Conservation (phyloP, 2,888 invertebrate genomes). For the Sarcophaga subvicina region DNA sequence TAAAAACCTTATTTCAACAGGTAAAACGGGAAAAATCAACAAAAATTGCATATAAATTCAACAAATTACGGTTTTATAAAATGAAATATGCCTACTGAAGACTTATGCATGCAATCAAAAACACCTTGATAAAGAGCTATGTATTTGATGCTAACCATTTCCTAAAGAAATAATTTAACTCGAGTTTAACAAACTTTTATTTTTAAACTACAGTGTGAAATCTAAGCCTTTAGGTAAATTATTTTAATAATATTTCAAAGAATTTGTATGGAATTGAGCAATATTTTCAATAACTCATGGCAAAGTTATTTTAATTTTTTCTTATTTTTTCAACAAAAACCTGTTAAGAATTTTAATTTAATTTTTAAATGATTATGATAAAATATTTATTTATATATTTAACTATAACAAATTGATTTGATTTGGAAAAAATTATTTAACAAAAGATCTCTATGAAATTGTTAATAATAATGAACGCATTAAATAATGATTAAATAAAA, state of each 20-base stretch:
- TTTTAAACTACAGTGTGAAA: neutral
- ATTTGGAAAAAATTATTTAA: too few species aligned
- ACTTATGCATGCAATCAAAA: too few species aligned
- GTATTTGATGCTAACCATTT: too few species aligned
- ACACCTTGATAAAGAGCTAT: too few species aligned
- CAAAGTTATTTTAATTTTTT: neutral
- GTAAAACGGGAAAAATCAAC: too few species aligned
- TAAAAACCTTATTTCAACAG: too few species aligned
- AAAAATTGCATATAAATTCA: too few species aligned
- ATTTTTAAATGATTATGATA: neutral
- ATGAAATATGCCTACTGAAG: too few species aligned
- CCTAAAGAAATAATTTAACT: neutral
- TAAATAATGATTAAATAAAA: conserved; percentile 3
- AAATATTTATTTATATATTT: neutral
- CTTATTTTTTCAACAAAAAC: neutral
- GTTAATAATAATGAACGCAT: neutral
- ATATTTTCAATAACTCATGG: neutral
- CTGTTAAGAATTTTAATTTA: neutral
- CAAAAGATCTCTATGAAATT: neutral
- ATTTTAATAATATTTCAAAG: neutral
- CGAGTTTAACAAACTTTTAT: neutral
- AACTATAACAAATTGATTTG: neutral
- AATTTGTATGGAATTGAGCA: neutral
- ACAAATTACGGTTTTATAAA: too few species aligned
- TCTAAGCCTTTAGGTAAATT: neutral